A percentile compares a stretch with the other conserved stretches of the same genome.
Evolutionary conservation across 2,888 invertebrate species (phyloP).

Genomic region (Apodemia mormo): DNA sequence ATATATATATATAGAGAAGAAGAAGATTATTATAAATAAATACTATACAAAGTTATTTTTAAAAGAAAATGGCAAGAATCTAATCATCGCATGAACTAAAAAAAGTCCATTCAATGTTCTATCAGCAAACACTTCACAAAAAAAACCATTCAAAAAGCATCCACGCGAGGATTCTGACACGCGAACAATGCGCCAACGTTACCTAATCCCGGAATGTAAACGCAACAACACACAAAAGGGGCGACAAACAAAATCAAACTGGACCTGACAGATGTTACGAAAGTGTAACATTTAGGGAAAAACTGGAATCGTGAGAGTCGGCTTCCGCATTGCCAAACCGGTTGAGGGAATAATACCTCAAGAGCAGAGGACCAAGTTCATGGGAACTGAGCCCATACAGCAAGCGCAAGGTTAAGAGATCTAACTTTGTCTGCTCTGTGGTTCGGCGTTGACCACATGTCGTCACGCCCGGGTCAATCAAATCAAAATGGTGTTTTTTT

Average conservation of each 20-base stretch:
- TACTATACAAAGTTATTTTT: too few species aligned
- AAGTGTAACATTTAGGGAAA: constrained; percentile 44
- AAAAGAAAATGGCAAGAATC: background rate
- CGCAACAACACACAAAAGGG: background rate
- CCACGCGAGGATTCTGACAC: constrained; percentile 41
- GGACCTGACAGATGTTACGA: constrained; percentile 55
- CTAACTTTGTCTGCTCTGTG: too few species aligned
- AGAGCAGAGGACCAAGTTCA: constrained; percentile 12
- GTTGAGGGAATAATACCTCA: constrained; percentile 38
- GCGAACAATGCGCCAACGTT: constrained; percentile 18
- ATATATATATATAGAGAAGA: too few species aligned
- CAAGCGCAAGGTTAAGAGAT: background rate
- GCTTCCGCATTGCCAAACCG: constrained; percentile 69
- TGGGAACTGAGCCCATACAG: background rate
- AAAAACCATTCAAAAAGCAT: constrained; percentile 30
- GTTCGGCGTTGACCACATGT: too few species aligned
- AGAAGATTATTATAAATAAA: too few species aligned
- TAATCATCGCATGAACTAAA: background rate
- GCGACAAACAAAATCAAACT: constrained; percentile 23
- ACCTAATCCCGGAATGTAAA: constrained; percentile 25
- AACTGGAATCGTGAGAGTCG: constrained; percentile 63
- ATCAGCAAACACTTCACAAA: constrained; percentile 27
- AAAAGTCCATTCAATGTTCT: constrained; percentile 26
- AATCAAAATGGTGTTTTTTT: too few species aligned
- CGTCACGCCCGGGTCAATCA: too few species aligned